A percentile compares a stretch with the other conserved stretches of the same genome.
These are phyloP conservation scores for Prionchulus punctatus DNA, from an alignment of 2,888 invertebrate species.

Conservation along the genomic window DNA sequence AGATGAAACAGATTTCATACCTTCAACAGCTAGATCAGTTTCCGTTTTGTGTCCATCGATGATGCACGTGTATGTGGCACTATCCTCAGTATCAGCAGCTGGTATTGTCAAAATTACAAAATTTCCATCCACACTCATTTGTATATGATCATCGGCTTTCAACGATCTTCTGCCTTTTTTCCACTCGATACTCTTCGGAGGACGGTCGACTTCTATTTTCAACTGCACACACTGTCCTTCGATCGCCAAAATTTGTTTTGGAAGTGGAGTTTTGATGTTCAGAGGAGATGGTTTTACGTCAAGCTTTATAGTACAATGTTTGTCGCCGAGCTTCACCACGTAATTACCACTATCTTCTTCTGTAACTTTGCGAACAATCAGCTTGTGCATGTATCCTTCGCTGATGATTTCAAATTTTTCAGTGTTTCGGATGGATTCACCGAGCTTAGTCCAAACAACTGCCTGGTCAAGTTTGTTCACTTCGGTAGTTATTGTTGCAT, in stretches of 20 bases:
- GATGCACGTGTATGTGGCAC: constrained; percentile 44
- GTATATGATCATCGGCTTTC: not conserved
- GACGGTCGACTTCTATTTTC: not conserved
- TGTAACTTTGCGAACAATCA: too few relatives aligned
- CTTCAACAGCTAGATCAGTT: not conserved
- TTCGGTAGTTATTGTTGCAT: too few relatives aligned
- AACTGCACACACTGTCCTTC: not conserved
- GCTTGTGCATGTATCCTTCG: too few relatives aligned
- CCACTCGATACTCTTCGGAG: not conserved
- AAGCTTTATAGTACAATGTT: too few relatives aligned
- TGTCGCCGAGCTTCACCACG: not conserved
- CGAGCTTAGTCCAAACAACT: too few relatives aligned
- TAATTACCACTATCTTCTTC: not conserved
- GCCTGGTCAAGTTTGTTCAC: too few relatives aligned
- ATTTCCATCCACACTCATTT: not conserved
- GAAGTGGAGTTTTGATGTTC: too few relatives aligned
- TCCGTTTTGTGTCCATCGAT: not conserved
- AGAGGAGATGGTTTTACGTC: too few relatives aligned
- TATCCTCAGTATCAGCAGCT: constrained; percentile 60
- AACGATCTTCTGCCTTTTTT: not conserved
- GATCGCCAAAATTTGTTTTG: not conserved
- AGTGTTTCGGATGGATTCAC: too few relatives aligned
- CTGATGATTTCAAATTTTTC: too few relatives aligned
- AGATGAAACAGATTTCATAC: too few relatives aligned
- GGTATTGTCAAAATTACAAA: constrained; percentile 49